These are phyloP conservation scores for Syngnathus rostellatus DNA, from an alignment of 2,797 vertebrate species.

Conservation along the genomic window DNA sequence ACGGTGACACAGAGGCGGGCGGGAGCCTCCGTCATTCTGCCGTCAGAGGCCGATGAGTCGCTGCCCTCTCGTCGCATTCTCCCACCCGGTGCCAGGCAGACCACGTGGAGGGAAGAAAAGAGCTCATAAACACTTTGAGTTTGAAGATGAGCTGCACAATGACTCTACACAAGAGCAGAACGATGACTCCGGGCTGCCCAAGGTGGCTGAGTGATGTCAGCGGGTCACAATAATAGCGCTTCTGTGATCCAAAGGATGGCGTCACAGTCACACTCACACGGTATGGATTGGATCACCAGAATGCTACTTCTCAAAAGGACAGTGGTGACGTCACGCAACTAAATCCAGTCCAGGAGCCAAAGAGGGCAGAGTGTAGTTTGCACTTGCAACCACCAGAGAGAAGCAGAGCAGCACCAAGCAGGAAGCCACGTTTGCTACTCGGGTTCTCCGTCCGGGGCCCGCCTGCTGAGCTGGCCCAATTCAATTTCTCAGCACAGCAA, in stretches of 20 bases:
- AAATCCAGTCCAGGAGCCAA: not conserved
- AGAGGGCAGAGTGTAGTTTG: not conserved
- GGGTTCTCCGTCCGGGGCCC: constrained; percentile 16
- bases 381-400: not conserved
- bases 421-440: not conserved
- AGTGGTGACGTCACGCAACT: too few species aligned
- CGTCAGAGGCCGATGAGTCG: constrained; percentile 20
- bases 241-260: constrained; percentile 62
- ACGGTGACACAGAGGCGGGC: not conserved
- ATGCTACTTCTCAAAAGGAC: not conserved
- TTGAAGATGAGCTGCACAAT: constrained; percentile 38
- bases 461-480: constrained; percentile 18
- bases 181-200: constrained; percentile 32
- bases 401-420: not conserved
- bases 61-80: constrained; percentile 11
- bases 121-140: constrained; percentile 41
- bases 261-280: constrained; percentile 45
- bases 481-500: constrained; percentile 28
- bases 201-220: constrained; percentile 63
- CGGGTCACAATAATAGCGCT: constrained; percentile 56
- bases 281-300: not conserved
- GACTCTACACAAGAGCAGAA: constrained; percentile 36
- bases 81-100: constrained; percentile 37
- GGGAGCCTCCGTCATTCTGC: constrained; percentile 10
- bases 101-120: constrained; percentile 17